Base-by-base conservation (phyloP, 2,888 invertebrate species). In the Noctua janthe region DNA sequence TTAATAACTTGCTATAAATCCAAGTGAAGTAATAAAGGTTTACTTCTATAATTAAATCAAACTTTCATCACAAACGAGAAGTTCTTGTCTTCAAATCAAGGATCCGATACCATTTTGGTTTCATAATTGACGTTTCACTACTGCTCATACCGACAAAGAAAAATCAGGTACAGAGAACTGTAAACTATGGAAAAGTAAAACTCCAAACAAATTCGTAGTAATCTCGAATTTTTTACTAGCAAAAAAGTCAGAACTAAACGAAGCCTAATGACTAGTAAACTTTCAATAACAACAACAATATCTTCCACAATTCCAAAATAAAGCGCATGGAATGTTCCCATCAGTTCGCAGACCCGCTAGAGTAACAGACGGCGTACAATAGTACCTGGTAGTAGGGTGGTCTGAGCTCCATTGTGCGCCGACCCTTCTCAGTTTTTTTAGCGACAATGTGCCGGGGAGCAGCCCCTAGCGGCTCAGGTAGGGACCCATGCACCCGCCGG, bases 381-480 rank as follows among this genome's bases (percentile, higher is more conserved):
- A 81, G 86, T 93, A 93, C 93, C 93, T 92, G 93, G 87, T 89
- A 85, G 87, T 90, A 88, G 92, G 93, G 92, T 91, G 92, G 76
- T 88, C 89, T 82, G 87, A 83, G 94, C 90, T 89, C 93, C 91
- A 94, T 95, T 95, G 95, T 96, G 93, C 91, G 90, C 90, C 94
- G 96, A 95, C 96, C 97, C 96, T 96, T 93, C 94, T 94, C 94
- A 91, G 91, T 96, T 97, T 97, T 96, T 97, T 96, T 95, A 91
- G 91, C 90, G 90, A 95, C 95, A 95, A 95, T 94, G 92, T 93
- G 94, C 92, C 92, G 93, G 94, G 93, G 93, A 91, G 92, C 94
- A 93, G 93, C 94, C 95, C 95, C 93, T 93, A 91, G 92, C 92
- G 88, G 91, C 91, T 93, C 97, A 96, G 96, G 96, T 96, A 97